Percentiles rank a stretch among this genome's conserved stretches.
Conservation (phyloP, 2,113 vertebrate genomes). For the Prionailurus viverrinus region DNA sequence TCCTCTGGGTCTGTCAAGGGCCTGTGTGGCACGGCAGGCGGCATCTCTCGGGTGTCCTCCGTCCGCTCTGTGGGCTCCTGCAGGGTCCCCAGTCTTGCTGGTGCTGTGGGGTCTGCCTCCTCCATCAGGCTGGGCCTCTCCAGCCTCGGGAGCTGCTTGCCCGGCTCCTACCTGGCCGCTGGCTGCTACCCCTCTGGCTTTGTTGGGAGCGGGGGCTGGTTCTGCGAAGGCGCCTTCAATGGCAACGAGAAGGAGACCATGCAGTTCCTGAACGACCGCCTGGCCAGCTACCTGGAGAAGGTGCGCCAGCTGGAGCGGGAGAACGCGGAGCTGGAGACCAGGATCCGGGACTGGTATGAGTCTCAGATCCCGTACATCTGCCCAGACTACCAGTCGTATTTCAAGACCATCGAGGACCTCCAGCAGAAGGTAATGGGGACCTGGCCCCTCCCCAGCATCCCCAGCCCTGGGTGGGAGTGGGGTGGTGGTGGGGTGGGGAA, state of each 20-base stretch:
- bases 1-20: constrained; percentile 75
- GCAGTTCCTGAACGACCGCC: constrained; percentile 96
- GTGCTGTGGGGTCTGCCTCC: constrained; percentile 38
- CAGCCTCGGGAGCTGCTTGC: constrained; percentile 58
- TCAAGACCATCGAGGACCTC: constrained; percentile 79
- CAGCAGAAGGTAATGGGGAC: constrained; percentile 78
- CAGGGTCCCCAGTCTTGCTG: constrained; percentile 66
- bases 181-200: constrained; percentile 58
- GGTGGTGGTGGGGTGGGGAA: rapidly evolving
- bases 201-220: constrained; percentile 55
- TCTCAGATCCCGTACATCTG: constrained; percentile 73
- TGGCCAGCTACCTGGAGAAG: constrained; percentile 95
- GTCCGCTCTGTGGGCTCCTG: constrained; percentile 74
- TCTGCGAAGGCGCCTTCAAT: constrained; percentile 70
- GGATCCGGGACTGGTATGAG: constrained; percentile 93
- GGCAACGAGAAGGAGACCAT: constrained; percentile 93
- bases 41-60: constrained; percentile 68
- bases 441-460: background rate
- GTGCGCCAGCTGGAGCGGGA: constrained; percentile 93
- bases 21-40: background rate
- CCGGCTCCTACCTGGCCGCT: constrained; percentile 47
- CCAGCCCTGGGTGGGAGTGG: background rate
- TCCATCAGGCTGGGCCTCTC: constrained; percentile 69
- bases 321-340: constrained; percentile 91
- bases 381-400: constrained; percentile 77